Evolutionary conservation across 35 echinoderm and acorn worm species (phyloP).

Genomic region (Ophioderma brevispina): DNA sequence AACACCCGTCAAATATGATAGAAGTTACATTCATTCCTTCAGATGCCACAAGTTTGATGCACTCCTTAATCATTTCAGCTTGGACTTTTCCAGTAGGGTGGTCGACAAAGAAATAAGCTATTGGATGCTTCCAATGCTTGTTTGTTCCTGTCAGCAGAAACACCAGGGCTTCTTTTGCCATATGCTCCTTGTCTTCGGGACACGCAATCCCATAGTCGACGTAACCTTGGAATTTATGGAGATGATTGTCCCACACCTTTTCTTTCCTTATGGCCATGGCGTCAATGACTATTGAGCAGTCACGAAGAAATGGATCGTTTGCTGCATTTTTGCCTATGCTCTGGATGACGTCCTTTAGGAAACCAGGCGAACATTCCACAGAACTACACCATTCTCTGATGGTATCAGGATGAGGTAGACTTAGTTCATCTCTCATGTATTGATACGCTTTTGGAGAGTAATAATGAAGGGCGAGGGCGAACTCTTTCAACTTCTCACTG

Average conservation of each 20-base stretch:
- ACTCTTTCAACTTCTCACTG: not conserved
- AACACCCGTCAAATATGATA: not conserved
- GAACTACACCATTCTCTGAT: not conserved
- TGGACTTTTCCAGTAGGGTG: not conserved
- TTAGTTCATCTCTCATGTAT: constrained; percentile 1
- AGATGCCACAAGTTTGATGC: not conserved
- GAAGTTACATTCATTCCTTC: constrained; percentile 11
- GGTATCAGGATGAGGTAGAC: constrained; percentile 7
- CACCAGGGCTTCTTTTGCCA: constrained; percentile 27
- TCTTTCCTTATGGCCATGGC: constrained; percentile 21
- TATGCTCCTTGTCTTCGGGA: not conserved
- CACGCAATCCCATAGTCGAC: constrained; percentile 4
- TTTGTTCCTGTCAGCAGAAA: constrained; percentile 8
- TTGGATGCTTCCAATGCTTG: constrained; percentile 9
- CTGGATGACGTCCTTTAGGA: not conserved
- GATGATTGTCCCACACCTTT: not conserved
- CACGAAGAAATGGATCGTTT: not conserved
- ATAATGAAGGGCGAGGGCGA: constrained; percentile 22
- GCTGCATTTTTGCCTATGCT: not conserved
- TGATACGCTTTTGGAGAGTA: constrained; percentile 45
- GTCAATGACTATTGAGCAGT: constrained; percentile 30
- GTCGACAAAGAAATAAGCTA: constrained; percentile 2
- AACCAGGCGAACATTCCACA: constrained; percentile 23
- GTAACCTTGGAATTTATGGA: not conserved
- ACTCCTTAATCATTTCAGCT: not conserved